Evolutionary conservation across 2,797 vertebrate species (phyloP).

Genomic region (Fratercula arctica): DNA sequence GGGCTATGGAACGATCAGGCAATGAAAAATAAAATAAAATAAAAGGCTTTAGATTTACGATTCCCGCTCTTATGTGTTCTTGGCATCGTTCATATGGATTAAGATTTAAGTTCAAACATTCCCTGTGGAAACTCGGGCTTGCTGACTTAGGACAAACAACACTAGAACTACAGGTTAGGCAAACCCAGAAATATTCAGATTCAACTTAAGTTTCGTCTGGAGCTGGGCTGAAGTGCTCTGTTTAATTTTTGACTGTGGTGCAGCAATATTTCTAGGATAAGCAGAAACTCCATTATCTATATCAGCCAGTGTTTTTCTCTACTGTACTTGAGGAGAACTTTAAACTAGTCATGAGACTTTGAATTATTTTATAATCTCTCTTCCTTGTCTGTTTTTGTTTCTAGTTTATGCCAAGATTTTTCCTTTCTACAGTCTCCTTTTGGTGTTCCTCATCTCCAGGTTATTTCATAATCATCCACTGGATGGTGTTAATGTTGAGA

Average conservation of each 20-base stretch:
- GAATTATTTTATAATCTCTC: background rate
- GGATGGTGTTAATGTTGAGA: background rate
- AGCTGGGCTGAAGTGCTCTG: background rate
- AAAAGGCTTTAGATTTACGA: slow-evolving; percentile 36
- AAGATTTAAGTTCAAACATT: slow-evolving; percentile 54
- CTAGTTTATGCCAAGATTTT: background rate
- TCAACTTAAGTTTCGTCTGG: background rate
- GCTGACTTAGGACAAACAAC: slow-evolving; percentile 44
- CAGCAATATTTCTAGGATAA: background rate
- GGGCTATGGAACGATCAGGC: slow-evolving; percentile 16
- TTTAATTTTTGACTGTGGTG: background rate
- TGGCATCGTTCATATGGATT: background rate
- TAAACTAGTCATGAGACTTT: background rate
- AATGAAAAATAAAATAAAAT: slow-evolving; percentile 30
- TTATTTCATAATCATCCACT: background rate
- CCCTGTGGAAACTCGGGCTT: slow-evolving; percentile 28
- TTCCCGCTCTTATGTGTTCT: background rate
- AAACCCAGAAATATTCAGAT: slow-evolving; percentile 1
- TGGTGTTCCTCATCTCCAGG: background rate
- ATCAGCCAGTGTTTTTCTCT: background rate
- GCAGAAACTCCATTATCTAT: background rate
- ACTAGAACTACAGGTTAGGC: slow-evolving; percentile 31
- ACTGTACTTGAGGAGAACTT: background rate
- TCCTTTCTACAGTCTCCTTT: background rate
- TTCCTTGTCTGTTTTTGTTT: background rate